A percentile compares a stretch with the other conserved stretches of the same genome.
phyloP scores from a whole-genome alignment of 2,888 invertebrate genomes.

The Lasioglossum pauxillum region DNA sequence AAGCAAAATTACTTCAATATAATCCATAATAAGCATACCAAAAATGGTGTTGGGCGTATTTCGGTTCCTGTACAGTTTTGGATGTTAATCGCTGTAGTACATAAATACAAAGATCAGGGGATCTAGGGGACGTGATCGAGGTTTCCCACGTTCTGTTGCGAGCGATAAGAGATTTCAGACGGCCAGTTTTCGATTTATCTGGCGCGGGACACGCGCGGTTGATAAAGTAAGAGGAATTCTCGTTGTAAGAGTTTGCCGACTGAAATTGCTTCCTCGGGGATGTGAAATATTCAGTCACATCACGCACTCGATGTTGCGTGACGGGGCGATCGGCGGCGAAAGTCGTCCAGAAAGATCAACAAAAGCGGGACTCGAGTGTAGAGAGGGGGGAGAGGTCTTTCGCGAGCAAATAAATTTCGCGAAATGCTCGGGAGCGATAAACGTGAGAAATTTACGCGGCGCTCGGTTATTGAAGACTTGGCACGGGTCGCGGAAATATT shows the following conservation, averaged over 20 bases:
- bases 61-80: no score
- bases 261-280: constrained; percentile 34
- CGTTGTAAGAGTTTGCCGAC: constrained; percentile 21
- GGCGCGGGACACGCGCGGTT: constrained; percentile 6
- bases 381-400: background rate
- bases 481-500: constrained; percentile 59
- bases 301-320: constrained; percentile 41
- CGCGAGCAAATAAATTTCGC: constrained; percentile 52
- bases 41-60: no score
- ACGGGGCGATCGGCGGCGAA: constrained; percentile 24
- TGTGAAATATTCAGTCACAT: constrained; percentile 38
- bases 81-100: no score
- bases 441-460: constrained; percentile 63
- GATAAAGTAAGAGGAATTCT: constrained; percentile 29
- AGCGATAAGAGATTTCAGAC: background rate
- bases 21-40: no score
- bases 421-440: constrained; percentile 45
- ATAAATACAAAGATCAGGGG: no score
- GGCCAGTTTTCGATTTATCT: background rate
- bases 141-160: background rate
- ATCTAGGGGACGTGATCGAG: no score
- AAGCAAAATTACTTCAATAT: no score
- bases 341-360: constrained; percentile 26
- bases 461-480: constrained; percentile 62
- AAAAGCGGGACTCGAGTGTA: background rate